Conservation (phyloP, 2,888 invertebrate genomes). For the Hypselothyrea guttata region DNA sequence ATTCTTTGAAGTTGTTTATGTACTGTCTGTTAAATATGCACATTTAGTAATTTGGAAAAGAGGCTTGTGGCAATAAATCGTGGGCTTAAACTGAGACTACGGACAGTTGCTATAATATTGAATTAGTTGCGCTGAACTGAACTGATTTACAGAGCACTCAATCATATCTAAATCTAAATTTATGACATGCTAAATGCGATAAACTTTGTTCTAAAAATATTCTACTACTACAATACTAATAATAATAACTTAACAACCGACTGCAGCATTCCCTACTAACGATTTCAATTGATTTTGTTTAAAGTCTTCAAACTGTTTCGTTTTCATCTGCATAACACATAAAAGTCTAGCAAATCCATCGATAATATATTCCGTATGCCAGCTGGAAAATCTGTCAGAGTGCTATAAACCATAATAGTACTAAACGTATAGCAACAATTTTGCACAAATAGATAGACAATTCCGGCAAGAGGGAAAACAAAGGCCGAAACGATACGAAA, state of each 20-base stretch:
- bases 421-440: slow-evolving; percentile 31
- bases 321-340: background rate
- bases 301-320: background rate
- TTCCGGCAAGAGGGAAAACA: slow-evolving; percentile 3
- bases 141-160: background rate
- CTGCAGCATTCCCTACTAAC: too few relatives aligned
- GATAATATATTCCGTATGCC: slow-evolving; percentile 16
- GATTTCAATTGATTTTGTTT: too few relatives aligned
- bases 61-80: slow-evolving; percentile 13
- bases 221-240: too few relatives aligned
- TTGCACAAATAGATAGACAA: slow-evolving; percentile 30
- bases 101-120: too few relatives aligned
- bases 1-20: slow-evolving; percentile 49
- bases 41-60: slow-evolving; percentile 17
- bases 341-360: slow-evolving; percentile 2
- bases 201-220: too few relatives aligned
- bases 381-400: slow-evolving; percentile 27
- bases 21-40: slow-evolving; percentile 22
- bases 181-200: background rate
- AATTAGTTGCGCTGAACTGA: slow-evolving; percentile 5
- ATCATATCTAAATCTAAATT: too few relatives aligned
- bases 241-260: too few relatives aligned
- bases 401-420: slow-evolving; percentile 30
- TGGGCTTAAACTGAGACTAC: background rate
- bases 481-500: background rate